Evolutionary conservation across 2,113 vertebrate genomes (phyloP).

Genomic region (Ellobius talpinus): DNA sequence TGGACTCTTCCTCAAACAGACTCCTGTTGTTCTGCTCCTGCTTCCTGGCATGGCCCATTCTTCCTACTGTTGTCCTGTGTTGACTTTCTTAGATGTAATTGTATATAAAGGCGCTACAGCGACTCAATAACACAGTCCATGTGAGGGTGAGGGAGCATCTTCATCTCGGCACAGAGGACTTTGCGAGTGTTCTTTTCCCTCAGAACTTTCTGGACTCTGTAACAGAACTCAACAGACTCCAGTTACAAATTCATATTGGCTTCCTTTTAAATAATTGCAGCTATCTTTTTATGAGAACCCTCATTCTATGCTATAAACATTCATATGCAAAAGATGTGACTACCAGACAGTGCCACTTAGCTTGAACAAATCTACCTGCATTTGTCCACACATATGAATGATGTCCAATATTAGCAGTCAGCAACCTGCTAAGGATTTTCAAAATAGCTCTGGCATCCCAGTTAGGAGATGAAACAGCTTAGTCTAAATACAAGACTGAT

Average conservation of each 20-base stretch:
- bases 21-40: slow-evolving; percentile 55
- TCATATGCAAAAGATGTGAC: slow-evolving; percentile 41
- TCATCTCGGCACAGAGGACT: slow-evolving; percentile 55
- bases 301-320: neutral
- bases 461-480: neutral
- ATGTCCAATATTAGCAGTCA: neutral
- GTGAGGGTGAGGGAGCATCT: slow-evolving; percentile 47
- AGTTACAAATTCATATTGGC: slow-evolving; percentile 25
- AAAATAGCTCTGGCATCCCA: neutral
- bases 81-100: slow-evolving; percentile 56
- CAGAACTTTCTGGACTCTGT: slow-evolving; percentile 55
- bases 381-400: neutral
- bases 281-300: slow-evolving; percentile 41
- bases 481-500: neutral
- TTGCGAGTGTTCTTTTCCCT: slow-evolving; percentile 27
- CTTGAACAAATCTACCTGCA: slow-evolving; percentile 57
- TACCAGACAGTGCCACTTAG: neutral
- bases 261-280: slow-evolving; percentile 37
- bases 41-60: slow-evolving; percentile 65
- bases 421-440: neutral
- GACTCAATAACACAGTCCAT: slow-evolving; percentile 44
- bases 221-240: neutral
- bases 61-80: slow-evolving; percentile 55
- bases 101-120: slow-evolving; percentile 18
- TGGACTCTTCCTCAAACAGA: slow-evolving; percentile 14